phyloP scores from a whole-genome alignment of 2,113 vertebrate species.

The Callopanchax toddi region DNA sequence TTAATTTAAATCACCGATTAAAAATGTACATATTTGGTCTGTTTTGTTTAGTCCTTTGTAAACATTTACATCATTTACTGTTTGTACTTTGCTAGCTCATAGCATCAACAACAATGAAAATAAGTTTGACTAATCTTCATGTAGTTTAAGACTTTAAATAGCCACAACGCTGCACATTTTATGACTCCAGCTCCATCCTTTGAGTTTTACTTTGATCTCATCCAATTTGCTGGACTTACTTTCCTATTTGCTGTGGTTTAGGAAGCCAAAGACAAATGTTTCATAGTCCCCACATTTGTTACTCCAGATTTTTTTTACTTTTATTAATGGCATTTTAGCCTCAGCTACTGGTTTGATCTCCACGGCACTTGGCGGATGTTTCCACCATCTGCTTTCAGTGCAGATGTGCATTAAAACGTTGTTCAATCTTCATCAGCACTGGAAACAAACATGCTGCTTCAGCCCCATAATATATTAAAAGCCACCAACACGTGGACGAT shows the following conservation, averaged over 20 bases:
- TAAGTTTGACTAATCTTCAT: neutral
- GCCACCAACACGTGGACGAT: constrained; percentile 26
- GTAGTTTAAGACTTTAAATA: neutral
- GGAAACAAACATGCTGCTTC: constrained; percentile 28
- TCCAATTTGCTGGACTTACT: constrained; percentile 17
- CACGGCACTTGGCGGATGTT: constrained; percentile 48
- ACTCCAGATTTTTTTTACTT: constrained; percentile 28
- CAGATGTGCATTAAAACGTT: constrained; percentile 48
- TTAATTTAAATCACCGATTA: too few relatives aligned
- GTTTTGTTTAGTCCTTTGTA: too few relatives aligned
- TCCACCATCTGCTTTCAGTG: constrained; percentile 38
- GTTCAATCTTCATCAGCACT: too few relatives aligned
- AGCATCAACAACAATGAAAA: neutral
- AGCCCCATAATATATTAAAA: constrained; percentile 36
- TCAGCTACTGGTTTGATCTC: constrained; percentile 35
- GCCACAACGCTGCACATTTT: neutral
- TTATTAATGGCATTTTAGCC: constrained; percentile 14
- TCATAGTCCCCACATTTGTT: constrained; percentile 59
- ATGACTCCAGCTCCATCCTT: constrained; percentile 4
- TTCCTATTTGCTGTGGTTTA: constrained; percentile 56
- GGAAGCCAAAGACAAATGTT: constrained; percentile 48
- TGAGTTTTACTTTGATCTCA: neutral
- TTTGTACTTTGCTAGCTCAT: neutral
- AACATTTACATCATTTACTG: neutral
- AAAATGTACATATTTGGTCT: too few relatives aligned